Evolutionary conservation across 2,113 vertebrate genomes (phyloP).

Genomic region (Megaceryle maxima): DNA sequence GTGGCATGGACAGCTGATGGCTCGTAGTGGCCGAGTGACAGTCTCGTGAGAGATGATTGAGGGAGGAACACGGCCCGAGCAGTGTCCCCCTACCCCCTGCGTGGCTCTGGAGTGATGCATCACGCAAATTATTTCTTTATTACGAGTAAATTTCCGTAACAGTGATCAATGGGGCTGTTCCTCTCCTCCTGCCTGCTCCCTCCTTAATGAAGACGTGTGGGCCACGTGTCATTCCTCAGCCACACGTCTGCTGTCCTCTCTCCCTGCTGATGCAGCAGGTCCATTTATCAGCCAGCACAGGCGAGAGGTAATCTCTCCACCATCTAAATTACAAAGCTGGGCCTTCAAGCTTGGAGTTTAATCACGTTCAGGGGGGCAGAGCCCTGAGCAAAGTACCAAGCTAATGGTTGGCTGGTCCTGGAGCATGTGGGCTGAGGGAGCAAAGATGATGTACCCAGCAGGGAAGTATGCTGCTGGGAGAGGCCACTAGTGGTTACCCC

Average conservation of each 20-base stretch:
- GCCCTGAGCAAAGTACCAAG: neutral
- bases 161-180: conserved; percentile 29
- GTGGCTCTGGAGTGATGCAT: neutral
- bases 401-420: neutral
- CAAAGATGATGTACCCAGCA: accelerated
- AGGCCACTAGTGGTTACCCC: neutral
- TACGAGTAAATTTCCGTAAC: conserved; percentile 52
- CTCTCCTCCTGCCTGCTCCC: neutral
- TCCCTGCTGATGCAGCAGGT: accelerated
- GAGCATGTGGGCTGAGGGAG: accelerated
- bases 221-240: neutral
- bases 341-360: neutral
- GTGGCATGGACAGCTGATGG: accelerated
- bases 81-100: neutral
- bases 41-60: neutral
- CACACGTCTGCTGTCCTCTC: neutral
- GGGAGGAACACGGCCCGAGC: neutral
- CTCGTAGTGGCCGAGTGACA: neutral
- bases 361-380: neutral
- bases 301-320: neutral
- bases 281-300: neutral
- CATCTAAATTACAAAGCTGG: neutral
- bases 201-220: conserved; percentile 42
- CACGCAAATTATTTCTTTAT: conserved; percentile 41
- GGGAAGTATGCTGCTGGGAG: neutral